These are phyloP conservation scores for Platynereis dumerilii DNA, from an alignment of 2,888 invertebrate species.

Conservation along the genomic window DNA sequence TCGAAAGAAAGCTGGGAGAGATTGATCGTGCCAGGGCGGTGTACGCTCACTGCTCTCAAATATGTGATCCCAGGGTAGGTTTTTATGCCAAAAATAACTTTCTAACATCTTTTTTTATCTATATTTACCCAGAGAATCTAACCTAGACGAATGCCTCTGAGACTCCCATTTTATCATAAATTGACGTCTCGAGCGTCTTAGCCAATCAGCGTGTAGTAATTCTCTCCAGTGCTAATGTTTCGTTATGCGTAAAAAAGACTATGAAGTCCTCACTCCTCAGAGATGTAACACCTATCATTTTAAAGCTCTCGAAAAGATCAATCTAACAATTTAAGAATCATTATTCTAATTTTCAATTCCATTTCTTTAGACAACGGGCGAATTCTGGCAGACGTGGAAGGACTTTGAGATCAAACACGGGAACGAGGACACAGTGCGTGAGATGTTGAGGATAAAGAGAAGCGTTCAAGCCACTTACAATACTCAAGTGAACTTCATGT, in stretches of 20 bases:
- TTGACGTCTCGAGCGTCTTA: too few species aligned
- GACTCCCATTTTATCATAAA: too few species aligned
- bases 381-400: constrained; percentile 99
- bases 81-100: not conserved
- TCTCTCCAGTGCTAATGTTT: too few species aligned
- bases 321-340: too few species aligned
- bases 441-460: constrained; percentile 96
- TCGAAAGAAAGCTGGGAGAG: constrained; percentile 98
- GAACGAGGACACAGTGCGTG: constrained; percentile 98
- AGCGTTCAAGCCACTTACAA: constrained; percentile 98
- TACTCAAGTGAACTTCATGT: constrained; percentile 98
- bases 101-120: too few species aligned
- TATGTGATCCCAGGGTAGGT: constrained; percentile 94
- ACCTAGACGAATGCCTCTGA: too few species aligned
- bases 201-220: too few species aligned
- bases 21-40: constrained; percentile 96
- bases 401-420: constrained; percentile 99
- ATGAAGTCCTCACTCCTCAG: too few species aligned
- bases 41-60: constrained; percentile 97
- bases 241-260: too few species aligned
- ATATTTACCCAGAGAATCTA: too few species aligned
- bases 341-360: not conserved
- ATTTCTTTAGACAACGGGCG: constrained; percentile 64
- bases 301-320: too few species aligned
- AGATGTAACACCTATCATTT: too few species aligned